phyloP scores from a whole-genome alignment of 2,113 vertebrate genomes.

The Saguinus imperator region DNA sequence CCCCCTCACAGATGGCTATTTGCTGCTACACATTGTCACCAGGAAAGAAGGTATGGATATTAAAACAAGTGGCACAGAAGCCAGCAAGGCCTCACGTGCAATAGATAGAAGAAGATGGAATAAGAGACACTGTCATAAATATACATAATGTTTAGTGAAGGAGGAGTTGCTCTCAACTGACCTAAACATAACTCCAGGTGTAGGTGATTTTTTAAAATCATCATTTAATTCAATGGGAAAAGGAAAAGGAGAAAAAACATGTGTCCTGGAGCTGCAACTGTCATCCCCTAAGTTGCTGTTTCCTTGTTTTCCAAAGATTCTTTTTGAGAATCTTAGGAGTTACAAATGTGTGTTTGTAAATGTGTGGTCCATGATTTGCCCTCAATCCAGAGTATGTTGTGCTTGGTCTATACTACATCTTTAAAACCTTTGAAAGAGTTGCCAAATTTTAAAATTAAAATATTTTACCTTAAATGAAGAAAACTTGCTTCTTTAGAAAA shows the following conservation, averaged over 20 bases:
- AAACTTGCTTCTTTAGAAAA: not conserved
- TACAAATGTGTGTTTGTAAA: not conserved
- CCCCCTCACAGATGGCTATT: constrained; percentile 74
- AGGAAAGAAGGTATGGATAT: constrained; percentile 68
- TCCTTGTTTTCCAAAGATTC: not conserved
- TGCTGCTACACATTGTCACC: constrained; percentile 60
- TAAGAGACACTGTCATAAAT: not conserved
- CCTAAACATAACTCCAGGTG: not conserved
- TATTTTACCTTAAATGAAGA: not conserved
- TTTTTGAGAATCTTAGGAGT: not conserved
- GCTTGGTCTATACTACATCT: too few species aligned
- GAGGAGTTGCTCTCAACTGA: not conserved
- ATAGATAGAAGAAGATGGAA: not conserved
- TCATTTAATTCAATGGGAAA: not conserved
- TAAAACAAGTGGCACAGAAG: constrained; percentile 67
- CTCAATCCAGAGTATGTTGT: not conserved
- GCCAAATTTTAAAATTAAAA: not conserved
- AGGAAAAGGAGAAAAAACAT: not conserved
- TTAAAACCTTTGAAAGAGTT: not conserved
- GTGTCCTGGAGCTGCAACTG: not conserved
- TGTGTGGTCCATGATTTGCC: not conserved
- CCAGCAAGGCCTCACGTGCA: constrained; percentile 46
- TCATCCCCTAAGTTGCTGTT: not conserved
- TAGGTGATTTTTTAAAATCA: not conserved
- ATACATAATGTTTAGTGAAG: not conserved